Evolutionary conservation across 2,797 vertebrate species (phyloP), one percentile per base, ranked within the genome.

Genomic region (Onychomys leucogaster): DNA sequence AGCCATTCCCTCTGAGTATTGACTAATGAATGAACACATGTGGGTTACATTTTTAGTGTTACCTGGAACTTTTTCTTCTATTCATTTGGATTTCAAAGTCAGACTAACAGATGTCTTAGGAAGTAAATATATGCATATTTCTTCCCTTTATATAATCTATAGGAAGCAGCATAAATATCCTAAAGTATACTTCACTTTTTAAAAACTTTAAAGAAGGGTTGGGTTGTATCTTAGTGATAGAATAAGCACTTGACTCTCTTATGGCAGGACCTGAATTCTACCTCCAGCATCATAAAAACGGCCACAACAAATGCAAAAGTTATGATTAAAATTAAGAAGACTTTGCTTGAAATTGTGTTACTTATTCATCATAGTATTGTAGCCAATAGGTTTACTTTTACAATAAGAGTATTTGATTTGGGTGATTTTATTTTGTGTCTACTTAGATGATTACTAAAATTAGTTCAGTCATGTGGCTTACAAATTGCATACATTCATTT

Each of bases 61-160:
- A 69, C 43, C 12, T 92, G 85, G n/a, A 92, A 41, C 63, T 65
- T 83, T 81, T 55, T 13, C 37, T 19, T 13, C 27, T 16, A 69
- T 16, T 96, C 86, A 27, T 34, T 89, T 88, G 2, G 29, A 73
- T 21, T 90, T 96, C 67, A 93, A 85, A 90, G 78, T 94, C 67
- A 96, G 32, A 37, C 91, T 85, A 67, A 91, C 11, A 49, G 41
- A 59, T 82, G 13, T 75, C 41, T 90, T 94, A 41, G 41, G 83
- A 91, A 94, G 43, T 69, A 90, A 89, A 80, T 23, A 2, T 87
- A 12, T 14, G 12, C 16, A 5, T 84, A 3, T 55, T 67, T 89
- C 25, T 9, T 29, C 21, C 23, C 27, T 91, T 90, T 59, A 73
- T 7, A 52, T 43, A 61, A 93, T 27, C 21, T 81, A 84, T 34